These are phyloP conservation scores for Molothrus aeneus DNA, from an alignment of 2,797 vertebrate species.

Conservation along the genomic window DNA sequence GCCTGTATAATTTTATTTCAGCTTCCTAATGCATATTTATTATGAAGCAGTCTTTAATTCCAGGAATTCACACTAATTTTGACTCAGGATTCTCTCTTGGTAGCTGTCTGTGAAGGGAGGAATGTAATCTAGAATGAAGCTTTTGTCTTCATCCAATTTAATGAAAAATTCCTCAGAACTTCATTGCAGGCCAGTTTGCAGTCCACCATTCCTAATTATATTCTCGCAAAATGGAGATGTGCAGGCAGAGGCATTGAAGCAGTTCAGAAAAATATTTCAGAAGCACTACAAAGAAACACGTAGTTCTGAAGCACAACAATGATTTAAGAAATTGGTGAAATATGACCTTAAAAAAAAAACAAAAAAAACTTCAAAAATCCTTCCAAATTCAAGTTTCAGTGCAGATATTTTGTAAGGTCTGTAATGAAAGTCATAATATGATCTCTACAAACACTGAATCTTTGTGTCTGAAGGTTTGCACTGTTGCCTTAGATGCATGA, in stretches of 20 bases:
- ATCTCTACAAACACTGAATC: not conserved
- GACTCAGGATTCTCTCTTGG: not conserved
- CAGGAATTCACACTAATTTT: slow-evolving; percentile 31
- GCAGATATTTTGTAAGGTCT: not conserved
- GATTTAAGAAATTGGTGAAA: not conserved
- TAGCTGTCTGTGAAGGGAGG: not conserved
- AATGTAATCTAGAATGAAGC: not conserved
- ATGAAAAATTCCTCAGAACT: not conserved
- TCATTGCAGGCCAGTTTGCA: not conserved
- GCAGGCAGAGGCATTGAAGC: not conserved
- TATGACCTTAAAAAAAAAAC: not conserved
- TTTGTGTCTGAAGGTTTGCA: slow-evolving; percentile 48
- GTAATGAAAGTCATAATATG: not conserved
- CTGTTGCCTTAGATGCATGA: slow-evolving; percentile 44
- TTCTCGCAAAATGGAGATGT: not conserved
- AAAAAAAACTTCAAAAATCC: not conserved
- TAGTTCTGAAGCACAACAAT: not conserved
- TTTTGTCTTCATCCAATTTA: not conserved
- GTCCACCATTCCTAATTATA: not conserved
- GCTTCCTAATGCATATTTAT: slow-evolving; percentile 32
- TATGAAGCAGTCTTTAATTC: slow-evolving; percentile 26
- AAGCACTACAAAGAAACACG: not conserved
- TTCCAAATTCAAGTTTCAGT: not conserved
- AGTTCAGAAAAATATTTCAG: not conserved
- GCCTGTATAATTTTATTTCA: slow-evolving; percentile 54